These are phyloP conservation scores for Hemichromis elongatus DNA, from an alignment of 2,113 vertebrate species.

Conservation along the genomic window DNA sequence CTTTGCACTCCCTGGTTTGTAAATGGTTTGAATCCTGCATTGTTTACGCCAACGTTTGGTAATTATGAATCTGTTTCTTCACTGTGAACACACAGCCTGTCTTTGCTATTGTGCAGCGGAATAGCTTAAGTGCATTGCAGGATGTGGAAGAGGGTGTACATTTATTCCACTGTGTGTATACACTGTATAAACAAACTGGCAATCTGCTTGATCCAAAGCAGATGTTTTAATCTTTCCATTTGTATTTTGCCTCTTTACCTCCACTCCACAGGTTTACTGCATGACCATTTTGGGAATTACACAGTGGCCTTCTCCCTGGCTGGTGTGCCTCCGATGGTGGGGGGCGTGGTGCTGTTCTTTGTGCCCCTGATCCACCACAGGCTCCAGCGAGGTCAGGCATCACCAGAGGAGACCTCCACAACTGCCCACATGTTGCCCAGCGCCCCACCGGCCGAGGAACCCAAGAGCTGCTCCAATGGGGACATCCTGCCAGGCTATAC, in stretches of 20 bases:
- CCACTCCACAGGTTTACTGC: slow-evolving; percentile 80
- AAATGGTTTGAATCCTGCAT: not conserved
- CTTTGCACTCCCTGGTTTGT: not conserved
- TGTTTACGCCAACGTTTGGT: not conserved
- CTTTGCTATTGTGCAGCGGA: not conserved
- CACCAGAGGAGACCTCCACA: slow-evolving; percentile 76
- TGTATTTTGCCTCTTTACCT: not conserved
- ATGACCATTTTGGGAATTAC: slow-evolving; percentile 83
- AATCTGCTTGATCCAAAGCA: not conserved
- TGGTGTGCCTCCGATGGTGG: slow-evolving; percentile 89
- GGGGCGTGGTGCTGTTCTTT: slow-evolving; percentile 85
- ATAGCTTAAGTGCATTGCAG: not conserved
- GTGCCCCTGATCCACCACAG: slow-evolving; percentile 85
- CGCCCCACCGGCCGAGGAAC: not conserved
- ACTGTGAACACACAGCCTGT: fast-evolving
- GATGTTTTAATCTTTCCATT: not conserved
- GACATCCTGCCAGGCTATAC: slow-evolving; percentile 89
- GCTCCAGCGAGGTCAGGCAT: slow-evolving; percentile 71
- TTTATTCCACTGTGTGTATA: not conserved
- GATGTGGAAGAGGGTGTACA: not conserved
- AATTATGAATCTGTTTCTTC: not conserved
- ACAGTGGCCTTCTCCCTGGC: slow-evolving; percentile 91
- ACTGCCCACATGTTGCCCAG: slow-evolving; percentile 82
- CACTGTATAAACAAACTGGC: not conserved
- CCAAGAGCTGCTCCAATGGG: slow-evolving; percentile 81